phyloP scores from a whole-genome alignment of 35 echinoderm and acorn worm species.

The Heliocidaris tuberculata region DNA sequence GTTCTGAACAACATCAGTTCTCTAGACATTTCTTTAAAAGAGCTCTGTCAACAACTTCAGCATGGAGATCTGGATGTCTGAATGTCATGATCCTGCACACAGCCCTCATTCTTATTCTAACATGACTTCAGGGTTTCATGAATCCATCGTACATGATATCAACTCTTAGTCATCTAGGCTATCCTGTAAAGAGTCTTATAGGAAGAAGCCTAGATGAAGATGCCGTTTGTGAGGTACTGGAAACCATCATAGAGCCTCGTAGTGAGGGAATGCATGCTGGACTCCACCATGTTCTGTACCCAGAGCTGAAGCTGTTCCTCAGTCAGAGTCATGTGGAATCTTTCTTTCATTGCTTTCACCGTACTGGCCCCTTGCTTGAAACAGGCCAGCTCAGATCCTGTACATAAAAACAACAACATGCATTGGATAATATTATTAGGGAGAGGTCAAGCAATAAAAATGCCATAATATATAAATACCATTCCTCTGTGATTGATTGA shows the following conservation, averaged over 20 bases:
- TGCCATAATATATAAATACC: too few relatives aligned
- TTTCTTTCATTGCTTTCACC: conserved; percentile 77
- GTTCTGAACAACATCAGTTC: too few relatives aligned
- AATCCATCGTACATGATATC: background rate
- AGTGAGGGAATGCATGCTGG: conserved; percentile 99
- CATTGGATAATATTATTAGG: too few relatives aligned
- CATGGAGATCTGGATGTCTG: too few relatives aligned
- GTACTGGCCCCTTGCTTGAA: conserved; percentile 99
- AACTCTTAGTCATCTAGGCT: background rate
- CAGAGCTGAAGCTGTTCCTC: conserved; percentile 96
- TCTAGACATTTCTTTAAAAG: too few relatives aligned
- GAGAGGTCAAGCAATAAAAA: too few relatives aligned
- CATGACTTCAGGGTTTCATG: background rate
- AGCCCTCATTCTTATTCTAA: too few relatives aligned
- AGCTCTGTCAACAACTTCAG: too few relatives aligned
- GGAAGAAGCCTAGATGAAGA: conserved; percentile 68
- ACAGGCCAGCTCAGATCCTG: conserved; percentile 91
- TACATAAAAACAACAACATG: background rate
- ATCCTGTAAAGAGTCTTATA: background rate
- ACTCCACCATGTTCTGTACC: conserved; percentile 98
- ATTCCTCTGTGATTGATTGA: too few relatives aligned
- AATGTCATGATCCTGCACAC: too few relatives aligned
- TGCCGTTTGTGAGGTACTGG: conserved; percentile 99
- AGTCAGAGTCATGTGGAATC: conserved; percentile 97
- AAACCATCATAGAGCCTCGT: conserved; percentile 97